Conservation (phyloP, 1,140 invertebrate species). For the Drosophila arizonae region DNA sequence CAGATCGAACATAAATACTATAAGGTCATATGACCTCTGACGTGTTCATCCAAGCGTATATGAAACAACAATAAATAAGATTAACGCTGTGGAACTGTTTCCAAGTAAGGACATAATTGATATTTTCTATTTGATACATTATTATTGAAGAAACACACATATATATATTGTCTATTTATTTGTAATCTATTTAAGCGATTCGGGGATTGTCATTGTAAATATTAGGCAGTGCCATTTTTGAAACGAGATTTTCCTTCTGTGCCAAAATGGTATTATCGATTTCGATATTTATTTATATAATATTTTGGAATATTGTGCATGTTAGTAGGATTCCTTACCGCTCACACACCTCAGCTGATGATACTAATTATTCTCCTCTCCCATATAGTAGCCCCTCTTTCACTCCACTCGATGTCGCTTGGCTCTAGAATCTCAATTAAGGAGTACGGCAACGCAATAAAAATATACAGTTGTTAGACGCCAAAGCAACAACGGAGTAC, state of each 20-base stretch:
- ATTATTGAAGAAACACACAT: not conserved
- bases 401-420: constrained; percentile 40
- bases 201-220: not conserved
- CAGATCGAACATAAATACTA: not conserved
- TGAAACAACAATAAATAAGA: constrained; percentile 24
- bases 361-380: constrained; percentile 1
- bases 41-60: constrained; percentile 23
- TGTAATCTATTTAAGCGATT: not conserved
- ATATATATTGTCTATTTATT: not conserved
- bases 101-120: constrained; percentile 36
- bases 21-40: constrained; percentile 18
- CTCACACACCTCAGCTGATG: not conserved
- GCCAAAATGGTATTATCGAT: too few relatives aligned
- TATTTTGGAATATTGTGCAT: too few relatives aligned
- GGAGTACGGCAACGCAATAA: constrained; percentile 45
- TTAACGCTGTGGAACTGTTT: constrained; percentile 43
- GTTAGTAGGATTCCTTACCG: not conserved
- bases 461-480: constrained; percentile 44
- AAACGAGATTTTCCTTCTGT: not conserved
- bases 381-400: not conserved
- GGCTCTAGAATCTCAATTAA: constrained; percentile 54
- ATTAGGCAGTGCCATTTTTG: not conserved
- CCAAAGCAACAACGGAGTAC: constrained; percentile 30
- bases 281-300: too few relatives aligned
- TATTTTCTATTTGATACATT: constrained; percentile 10